These are phyloP conservation scores for Synergus umbraculus DNA, from an alignment of 2,888 invertebrate genomes.

Conservation along the genomic window DNA sequence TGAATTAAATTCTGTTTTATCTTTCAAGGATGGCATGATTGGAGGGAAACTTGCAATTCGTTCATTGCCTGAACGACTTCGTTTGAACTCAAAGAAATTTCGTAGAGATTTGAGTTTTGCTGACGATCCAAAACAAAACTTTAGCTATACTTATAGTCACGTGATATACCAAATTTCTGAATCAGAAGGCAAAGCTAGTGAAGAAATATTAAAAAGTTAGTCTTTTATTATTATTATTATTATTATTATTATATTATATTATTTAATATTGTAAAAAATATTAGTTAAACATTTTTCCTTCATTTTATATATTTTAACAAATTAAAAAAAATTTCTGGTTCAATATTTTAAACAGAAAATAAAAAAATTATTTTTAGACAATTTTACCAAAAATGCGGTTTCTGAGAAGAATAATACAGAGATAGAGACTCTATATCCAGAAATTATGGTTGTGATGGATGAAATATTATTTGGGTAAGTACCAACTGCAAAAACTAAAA, in stretches of 20 bases:
- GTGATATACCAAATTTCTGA: constrained; percentile 11
- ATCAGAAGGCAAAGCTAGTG: neutral
- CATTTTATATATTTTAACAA: neutral
- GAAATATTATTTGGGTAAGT: constrained; percentile 26
- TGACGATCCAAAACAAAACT: neutral
- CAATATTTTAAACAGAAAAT: neutral
- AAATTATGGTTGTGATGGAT: constrained; percentile 33
- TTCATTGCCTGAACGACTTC: constrained; percentile 26
- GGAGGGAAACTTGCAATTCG: constrained; percentile 18
- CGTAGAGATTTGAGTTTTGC: neutral
- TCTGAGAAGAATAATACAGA: neutral
- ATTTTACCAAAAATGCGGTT: neutral
- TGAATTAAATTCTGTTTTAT: too few relatives aligned
- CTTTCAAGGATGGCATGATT: constrained; percentile 8
- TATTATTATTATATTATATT: neutral
- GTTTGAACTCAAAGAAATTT: neutral
- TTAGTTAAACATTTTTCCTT: neutral
- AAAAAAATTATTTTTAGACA: neutral
- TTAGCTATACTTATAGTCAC: neutral
- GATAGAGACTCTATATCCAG: constrained; percentile 25
- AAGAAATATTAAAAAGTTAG: neutral
- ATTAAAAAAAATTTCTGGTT: neutral
- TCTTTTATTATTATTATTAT: neutral
- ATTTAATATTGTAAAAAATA: too few relatives aligned
- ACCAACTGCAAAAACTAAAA: neutral